Evolutionary conservation across 2,888 invertebrate genomes (phyloP), one percentile per base, ranked within the genome.

Genomic region (Cryptops parisi): DNA sequence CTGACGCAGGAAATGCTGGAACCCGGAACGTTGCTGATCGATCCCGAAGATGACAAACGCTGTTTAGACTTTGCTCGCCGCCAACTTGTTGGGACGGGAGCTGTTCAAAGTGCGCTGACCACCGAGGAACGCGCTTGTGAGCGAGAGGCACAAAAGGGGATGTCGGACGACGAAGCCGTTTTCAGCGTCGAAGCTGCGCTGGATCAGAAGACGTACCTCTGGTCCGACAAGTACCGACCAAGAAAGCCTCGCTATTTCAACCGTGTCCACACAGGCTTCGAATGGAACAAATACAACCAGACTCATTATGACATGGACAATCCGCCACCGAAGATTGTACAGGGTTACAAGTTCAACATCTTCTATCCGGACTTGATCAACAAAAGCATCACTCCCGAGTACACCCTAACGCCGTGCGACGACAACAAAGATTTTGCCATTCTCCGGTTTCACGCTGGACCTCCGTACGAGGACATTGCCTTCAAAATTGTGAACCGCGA

Each of bases 261-360:
- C 75, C 70, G 78, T 55, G 77, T 78, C 5, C 74, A 75, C 61
- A 76, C 75, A 2, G 98, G 98, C 17, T 99, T 98, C 72, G 98
- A 99, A 66, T 99, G 98, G 98, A 98, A 98, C 74, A 98, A 99
- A 71, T 99, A 99, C 73, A 99, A 99, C 73, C 98, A 98, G 73
- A 98, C 98, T 1, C 98, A 98, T 73, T 99, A 99, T 71, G 98
- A 98, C 70, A 93, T 97, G 84, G 98, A 99, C 70, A 98, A 99
- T 74, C 98, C 98, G 49, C 98, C 98, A 6, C 98, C 98, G 1
- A 99, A 99, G 75, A 96, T 98, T 65, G 98, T 99, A 0, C 98
- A 98, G 72, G 98, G 98, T 5, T 99, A 98, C 75, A 97, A 98
- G 71, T 99, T 99, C 72, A 99, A 99, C 72, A 98, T 98, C 62